Base-by-base conservation (phyloP, 2,888 invertebrate genomes). In the Eremobia ochroleuca region DNA sequence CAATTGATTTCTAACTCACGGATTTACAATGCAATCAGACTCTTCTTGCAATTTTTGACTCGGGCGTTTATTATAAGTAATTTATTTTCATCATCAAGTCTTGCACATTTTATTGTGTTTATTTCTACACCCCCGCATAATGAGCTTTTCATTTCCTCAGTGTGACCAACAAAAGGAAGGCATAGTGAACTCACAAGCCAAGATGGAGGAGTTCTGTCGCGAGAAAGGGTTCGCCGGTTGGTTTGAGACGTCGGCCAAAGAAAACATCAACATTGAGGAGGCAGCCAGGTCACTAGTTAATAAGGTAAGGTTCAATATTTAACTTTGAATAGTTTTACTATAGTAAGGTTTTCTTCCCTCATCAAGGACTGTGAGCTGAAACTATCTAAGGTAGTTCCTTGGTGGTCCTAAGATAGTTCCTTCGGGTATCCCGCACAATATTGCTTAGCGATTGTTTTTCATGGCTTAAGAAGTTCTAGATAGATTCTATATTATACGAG, bases 161-260 rank as follows among this genome's bases (percentile, higher is more conserved):
- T 99, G 99, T 94, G 99, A 99, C 95, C 98, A 99, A 94, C 98
- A 98, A 87, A 99, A 99, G 93, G 99, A 99, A 94, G 99, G 99
- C 11, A 97, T 98, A 81, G 98, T 98, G n/a, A 98, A 98, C 92
- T 98, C 98, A 81, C 97, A 98, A 6, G 96, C 97, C 21, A 98
- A 98, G 94, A 99, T 99, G 98, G 99, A 99, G 89, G 98, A 99
- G 90, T 99, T 98, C 93, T 99, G 99, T 91, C 97, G 98, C 90
- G 99, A 99, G 91, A 98, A 99, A 90, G 98, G 99, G 0, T 99
- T 99, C 94, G 97, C 98, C 25, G 98, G 98, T 28, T 99, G 99
- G 99, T 99, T 98, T 93, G 99, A 99, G 96, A 99, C 99, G 0
- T 99, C 99, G 0, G 99, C 99, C 65, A 99, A 99, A 95, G 99